These are phyloP conservation scores for Leucoraja erinaceus DNA, from an alignment of 2,113 vertebrate species.

Conservation along the genomic window DNA sequence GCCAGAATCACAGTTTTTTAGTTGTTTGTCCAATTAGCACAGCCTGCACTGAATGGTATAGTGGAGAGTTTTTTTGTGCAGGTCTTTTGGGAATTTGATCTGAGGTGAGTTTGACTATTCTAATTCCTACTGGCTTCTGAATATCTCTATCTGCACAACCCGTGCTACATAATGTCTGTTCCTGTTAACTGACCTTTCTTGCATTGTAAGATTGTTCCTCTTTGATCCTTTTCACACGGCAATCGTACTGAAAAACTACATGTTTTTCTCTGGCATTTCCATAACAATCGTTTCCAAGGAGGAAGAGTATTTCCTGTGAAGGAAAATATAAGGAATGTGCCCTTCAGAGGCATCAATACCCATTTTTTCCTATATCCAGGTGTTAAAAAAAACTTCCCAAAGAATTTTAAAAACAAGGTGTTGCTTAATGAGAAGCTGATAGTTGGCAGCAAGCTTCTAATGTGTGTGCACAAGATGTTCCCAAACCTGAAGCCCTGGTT, in stretches of 20 bases:
- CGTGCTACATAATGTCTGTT: neutral
- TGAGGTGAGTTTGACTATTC: neutral
- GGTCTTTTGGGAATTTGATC: too few species aligned
- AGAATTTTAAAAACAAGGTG: too few species aligned
- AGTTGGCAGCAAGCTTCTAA: too few species aligned
- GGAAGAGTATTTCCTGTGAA: neutral
- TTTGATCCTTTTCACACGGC: neutral
- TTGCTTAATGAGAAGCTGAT: too few species aligned
- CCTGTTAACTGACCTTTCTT: neutral
- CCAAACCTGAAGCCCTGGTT: too few species aligned
- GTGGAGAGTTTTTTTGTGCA: neutral
- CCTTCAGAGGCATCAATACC: neutral
- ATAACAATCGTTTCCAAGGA: neutral
- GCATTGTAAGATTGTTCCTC: neutral
- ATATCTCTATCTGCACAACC: neutral
- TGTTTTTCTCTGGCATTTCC: neutral
- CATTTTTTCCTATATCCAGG: neutral
- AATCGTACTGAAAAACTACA: neutral
- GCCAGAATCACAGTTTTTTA: neutral
- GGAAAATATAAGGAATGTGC: neutral
- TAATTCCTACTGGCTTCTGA: neutral
- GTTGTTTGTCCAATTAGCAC: neutral
- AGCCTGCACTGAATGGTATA: neutral
- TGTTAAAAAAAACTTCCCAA: neutral
- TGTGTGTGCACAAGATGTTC: too few species aligned